Conservation (phyloP, 2,113 vertebrate genomes). For the Siniperca knerii region DNA sequence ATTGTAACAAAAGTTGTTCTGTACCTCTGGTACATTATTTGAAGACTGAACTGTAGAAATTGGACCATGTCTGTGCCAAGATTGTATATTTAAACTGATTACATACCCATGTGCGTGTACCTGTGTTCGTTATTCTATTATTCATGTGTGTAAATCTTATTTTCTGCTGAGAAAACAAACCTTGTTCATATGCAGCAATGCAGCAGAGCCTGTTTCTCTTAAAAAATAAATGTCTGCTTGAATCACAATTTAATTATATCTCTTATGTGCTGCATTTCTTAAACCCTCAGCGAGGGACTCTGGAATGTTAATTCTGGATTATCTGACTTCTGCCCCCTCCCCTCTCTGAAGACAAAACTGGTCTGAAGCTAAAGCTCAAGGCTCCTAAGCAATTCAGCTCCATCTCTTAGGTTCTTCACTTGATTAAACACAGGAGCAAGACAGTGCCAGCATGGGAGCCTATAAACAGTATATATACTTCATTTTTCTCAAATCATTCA, state of each 20-base stretch:
- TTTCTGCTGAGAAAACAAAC: background rate
- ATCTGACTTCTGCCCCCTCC: background rate
- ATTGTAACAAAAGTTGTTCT: background rate
- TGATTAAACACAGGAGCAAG: constrained; percentile 28
- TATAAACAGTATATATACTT: background rate
- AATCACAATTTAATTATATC: background rate
- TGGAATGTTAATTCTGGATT: background rate
- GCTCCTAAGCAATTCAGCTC: constrained; percentile 19
- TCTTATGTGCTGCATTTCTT: background rate
- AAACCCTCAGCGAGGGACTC: background rate
- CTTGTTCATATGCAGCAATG: background rate
- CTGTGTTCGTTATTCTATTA: background rate
- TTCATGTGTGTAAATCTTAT: background rate
- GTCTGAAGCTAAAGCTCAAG: constrained; percentile 13
- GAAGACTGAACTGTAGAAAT: background rate
- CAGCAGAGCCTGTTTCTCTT: background rate
- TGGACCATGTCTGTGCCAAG: background rate
- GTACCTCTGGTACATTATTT: background rate
- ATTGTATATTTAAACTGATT: background rate
- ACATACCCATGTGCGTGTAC: background rate
- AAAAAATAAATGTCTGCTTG: no score
- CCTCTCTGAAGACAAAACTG: background rate
- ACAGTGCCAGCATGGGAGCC: background rate
- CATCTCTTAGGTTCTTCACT: constrained; percentile 14
- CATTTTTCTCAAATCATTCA: background rate